Conservation (phyloP, 1,140 invertebrate genomes). For the Drosophila erecta region DNA sequence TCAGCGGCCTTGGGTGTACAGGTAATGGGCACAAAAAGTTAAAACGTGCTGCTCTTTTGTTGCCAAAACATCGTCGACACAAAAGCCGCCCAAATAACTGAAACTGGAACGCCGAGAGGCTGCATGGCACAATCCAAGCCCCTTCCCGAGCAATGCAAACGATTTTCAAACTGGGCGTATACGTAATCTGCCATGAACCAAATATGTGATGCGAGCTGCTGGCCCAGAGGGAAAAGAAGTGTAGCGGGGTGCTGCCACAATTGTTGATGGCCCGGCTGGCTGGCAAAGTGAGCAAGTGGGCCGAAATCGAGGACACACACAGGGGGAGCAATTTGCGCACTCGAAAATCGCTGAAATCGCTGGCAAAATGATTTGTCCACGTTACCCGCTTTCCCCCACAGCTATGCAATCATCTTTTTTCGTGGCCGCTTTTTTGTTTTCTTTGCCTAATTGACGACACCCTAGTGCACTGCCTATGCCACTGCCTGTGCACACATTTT, state of each 20-base stretch:
- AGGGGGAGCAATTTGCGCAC: conserved; percentile 53
- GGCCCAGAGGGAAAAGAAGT: conserved; percentile 12
- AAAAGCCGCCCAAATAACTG: conserved; percentile 74
- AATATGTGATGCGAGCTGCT: conserved; percentile 61
- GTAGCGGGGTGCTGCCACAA: conserved; percentile 39
- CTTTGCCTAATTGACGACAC: conserved; percentile 60
- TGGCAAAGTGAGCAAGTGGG: conserved; percentile 46
- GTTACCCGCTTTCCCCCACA: conserved; percentile 28
- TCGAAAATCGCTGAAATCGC: conserved; percentile 58
- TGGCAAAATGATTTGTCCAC: conserved; percentile 69
- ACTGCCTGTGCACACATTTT: conserved; percentile 70
- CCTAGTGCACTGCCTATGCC: conserved; percentile 18
- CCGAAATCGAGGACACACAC: conserved; percentile 68
- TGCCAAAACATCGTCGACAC: conserved; percentile 60
- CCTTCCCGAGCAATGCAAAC: conserved; percentile 63
- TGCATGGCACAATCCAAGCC: conserved; percentile 5
- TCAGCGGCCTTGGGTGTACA: conserved; percentile 23
- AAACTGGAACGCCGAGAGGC: conserved; percentile 50
- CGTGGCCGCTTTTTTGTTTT: conserved; percentile 8
- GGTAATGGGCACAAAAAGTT: conserved; percentile 48
- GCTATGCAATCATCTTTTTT: conserved; percentile 68
- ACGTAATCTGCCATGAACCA: conserved; percentile 80
- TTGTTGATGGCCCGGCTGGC: conserved; percentile 30
- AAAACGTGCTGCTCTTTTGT: conserved; percentile 66
- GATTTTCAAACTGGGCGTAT: conserved; percentile 76